Evolutionary conservation across 2,797 vertebrate genomes (phyloP).

Genomic region (Micromesistius poutassou): DNA sequence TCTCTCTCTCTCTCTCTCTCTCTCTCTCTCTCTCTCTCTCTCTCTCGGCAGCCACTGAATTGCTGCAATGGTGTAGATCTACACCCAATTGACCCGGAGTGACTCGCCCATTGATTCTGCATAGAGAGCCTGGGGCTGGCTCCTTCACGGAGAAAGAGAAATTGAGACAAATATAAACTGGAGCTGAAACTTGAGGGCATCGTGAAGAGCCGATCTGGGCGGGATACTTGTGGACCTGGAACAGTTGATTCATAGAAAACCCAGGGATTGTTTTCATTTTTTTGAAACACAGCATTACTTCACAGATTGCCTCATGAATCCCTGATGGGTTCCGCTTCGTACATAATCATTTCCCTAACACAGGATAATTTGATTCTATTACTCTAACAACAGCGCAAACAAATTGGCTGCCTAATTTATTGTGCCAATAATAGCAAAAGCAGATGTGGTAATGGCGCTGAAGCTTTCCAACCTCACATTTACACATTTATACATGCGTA

Average conservation of each 20-base stretch:
- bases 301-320: constrained; percentile 70
- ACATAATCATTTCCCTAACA: constrained; percentile 73
- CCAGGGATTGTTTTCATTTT: constrained; percentile 25
- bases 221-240: constrained; percentile 55
- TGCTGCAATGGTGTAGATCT: constrained; percentile 22
- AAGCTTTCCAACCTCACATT: constrained; percentile 61
- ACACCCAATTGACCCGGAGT: background rate
- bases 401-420: constrained; percentile 75
- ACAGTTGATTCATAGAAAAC: constrained; percentile 47
- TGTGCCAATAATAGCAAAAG: constrained; percentile 72
- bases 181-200: constrained; percentile 13
- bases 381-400: constrained; percentile 73
- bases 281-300: constrained; percentile 51
- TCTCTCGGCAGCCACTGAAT: constrained; percentile 41
- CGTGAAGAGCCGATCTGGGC: background rate
- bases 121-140: constrained; percentile 18
- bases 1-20: constrained; percentile 46
- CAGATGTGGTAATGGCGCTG: constrained; percentile 68
- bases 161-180: background rate
- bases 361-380: constrained; percentile 72
- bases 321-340: constrained; percentile 68
- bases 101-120: constrained; percentile 27
- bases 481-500: constrained; percentile 24
- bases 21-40: background rate
- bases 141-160: constrained; percentile 12